Percentiles rank a stretch among this genome's conserved stretches.
These are phyloP conservation scores for Vireo altiloquus DNA, from an alignment of 2,113 vertebrate species.

Conservation along the genomic window DNA sequence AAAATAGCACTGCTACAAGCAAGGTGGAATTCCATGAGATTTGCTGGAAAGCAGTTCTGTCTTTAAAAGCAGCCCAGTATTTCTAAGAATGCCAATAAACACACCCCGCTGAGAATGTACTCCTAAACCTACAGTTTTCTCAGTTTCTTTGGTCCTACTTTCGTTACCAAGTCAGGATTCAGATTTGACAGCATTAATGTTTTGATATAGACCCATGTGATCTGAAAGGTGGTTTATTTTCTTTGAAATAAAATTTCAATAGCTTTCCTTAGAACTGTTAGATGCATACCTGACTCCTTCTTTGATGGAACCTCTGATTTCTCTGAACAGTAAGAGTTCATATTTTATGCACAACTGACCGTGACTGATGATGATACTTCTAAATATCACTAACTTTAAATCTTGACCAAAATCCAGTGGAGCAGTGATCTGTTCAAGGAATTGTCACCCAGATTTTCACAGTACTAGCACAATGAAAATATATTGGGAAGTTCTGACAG, in stretches of 20 bases:
- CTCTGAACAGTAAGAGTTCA: background rate
- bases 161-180: background rate
- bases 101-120: background rate
- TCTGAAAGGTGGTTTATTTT: background rate
- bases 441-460: background rate
- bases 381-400: background rate
- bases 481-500: background rate
- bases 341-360: background rate
- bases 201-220: background rate
- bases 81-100: background rate
- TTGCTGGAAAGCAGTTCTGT: background rate
- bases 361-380: background rate
- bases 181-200: background rate
- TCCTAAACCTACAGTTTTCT: background rate
- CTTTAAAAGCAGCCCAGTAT: background rate
- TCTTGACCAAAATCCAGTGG: background rate
- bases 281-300: accelerated
- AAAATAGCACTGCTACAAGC: background rate
- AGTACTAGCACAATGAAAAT: background rate
- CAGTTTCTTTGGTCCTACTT: background rate
- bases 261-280: background rate
- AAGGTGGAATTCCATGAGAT: background rate
- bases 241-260: background rate
- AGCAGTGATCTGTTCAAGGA: background rate
- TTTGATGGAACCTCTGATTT: background rate